Conservation (phyloP, 2,113 vertebrate species). For the Natator depressus region DNA sequence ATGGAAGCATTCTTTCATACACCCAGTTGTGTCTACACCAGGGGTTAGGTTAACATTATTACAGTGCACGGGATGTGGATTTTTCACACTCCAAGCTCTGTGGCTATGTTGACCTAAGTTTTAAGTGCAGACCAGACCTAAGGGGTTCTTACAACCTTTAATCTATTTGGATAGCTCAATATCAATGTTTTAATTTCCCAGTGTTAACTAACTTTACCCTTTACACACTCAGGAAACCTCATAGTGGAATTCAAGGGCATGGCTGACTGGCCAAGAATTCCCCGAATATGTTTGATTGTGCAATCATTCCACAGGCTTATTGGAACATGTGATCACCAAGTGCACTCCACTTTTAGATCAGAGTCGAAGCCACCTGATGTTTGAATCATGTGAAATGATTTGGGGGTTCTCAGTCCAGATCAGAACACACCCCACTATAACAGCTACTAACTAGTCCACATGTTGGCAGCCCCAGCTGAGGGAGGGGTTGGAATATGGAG, state of each 20-base stretch:
- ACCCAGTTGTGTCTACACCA: neutral
- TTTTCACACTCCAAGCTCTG: neutral
- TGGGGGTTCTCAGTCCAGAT: neutral
- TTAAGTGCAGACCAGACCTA: neutral
- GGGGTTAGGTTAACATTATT: neutral
- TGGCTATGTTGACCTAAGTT: neutral
- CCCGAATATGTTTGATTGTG: rapidly evolving
- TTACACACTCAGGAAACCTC: rapidly evolving
- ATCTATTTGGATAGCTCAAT: neutral
- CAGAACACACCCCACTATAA: neutral
- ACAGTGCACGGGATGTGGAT: neutral
- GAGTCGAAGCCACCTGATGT: neutral
- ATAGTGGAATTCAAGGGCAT: rapidly evolving
- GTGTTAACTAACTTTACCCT: neutral
- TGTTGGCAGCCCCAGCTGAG: neutral
- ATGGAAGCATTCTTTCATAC: neutral
- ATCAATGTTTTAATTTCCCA: rapidly evolving
- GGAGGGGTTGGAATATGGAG: neutral
- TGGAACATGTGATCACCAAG: neutral
- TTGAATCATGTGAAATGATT: rapidly evolving
- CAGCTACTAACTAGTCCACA: neutral
- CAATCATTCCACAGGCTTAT: neutral
- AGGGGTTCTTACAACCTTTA: neutral
- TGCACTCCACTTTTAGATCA: neutral
- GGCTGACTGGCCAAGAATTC: rapidly evolving